Evolutionary conservation across 2,113 vertebrate species (phyloP), one percentile per base, ranked within the genome.

Genomic region (Indri indri): DNA sequence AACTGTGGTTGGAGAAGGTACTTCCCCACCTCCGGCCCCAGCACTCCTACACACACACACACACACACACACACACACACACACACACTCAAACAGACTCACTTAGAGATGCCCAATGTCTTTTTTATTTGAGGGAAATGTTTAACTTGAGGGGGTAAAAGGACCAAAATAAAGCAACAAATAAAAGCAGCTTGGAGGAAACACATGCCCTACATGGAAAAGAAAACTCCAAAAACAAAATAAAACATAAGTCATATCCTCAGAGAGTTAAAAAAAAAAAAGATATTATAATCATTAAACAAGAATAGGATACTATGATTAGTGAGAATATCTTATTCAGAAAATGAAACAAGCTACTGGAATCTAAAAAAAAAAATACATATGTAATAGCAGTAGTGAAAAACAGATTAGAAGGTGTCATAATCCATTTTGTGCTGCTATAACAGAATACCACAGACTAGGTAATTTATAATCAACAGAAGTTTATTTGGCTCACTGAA

Each of bases 141-240:
- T 94, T 85, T 47, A 68, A 37, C 65, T 94, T 87, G 8, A 86
- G 81, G 37, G 37, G 22, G 6, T 61, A 90, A 92, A 74, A 22
- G 14, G 5, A 84, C 30, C 65, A 91, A 93, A 95, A 85, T 80
- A 77, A 96, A 93, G 30, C 18, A 77, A 37, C 32, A 94, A 12
- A 63, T 85, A 57, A 73, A 81, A 93, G 63, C 54, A 80, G 40
- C 8, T 87, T 89, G 47, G 45, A 94, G 54, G 25, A 77, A 88
- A 88, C 3, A 42, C 23, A 63, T 47, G 34, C 37, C 30, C 25
- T 71, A 89, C 12, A n/a, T 52, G 30, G 45, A 88, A 22, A 83
- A 84, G 13, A 79, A 95, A 65, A 77, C 14, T 54, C 11, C 6
- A 63, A 57, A 93, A 47, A 40, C 40, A 96, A 92, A 89, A 91